Evolutionary conservation across 2,113 vertebrate species (phyloP).

Genomic region (Gavia stellata): DNA sequence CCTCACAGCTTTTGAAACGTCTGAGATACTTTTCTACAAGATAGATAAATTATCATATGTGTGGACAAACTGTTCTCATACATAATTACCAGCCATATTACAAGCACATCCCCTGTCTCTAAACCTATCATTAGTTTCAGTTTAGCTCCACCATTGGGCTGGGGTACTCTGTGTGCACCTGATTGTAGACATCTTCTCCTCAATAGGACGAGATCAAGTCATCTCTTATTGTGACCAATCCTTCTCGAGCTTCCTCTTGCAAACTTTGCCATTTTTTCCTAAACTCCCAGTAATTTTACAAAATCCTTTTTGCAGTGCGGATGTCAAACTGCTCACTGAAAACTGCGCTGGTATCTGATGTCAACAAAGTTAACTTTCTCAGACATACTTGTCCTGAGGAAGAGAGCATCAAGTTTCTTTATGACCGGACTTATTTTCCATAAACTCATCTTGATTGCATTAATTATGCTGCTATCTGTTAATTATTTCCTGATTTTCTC

Average conservation of each 20-base stretch:
- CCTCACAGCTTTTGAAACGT: not conserved
- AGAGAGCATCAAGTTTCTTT: not conserved
- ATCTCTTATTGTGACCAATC: not conserved
- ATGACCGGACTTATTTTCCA: not conserved
- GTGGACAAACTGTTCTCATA: not conserved
- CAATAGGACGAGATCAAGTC: rapidly evolving
- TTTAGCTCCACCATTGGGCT: not conserved
- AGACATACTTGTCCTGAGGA: not conserved
- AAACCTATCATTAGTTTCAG: not conserved
- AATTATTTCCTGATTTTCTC: slow-evolving; percentile 57
- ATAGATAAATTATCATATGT: not conserved
- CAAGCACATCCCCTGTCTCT: not conserved
- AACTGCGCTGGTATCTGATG: not conserved
- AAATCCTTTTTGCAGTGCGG: not conserved
- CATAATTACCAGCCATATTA: not conserved
- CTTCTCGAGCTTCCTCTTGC: not conserved
- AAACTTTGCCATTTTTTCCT: not conserved
- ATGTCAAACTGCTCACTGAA: not conserved
- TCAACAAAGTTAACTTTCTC: not conserved
- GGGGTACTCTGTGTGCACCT: not conserved
- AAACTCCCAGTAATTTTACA: not conserved
- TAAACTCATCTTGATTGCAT: slow-evolving; percentile 43
- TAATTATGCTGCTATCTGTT: slow-evolving; percentile 52
- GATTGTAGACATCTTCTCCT: not conserved
- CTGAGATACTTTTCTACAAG: not conserved